Evolutionary conservation across 2,113 vertebrate species (phyloP), one percentile per base, ranked within the genome.

Genomic region (Gnathonemus longibarbis): DNA sequence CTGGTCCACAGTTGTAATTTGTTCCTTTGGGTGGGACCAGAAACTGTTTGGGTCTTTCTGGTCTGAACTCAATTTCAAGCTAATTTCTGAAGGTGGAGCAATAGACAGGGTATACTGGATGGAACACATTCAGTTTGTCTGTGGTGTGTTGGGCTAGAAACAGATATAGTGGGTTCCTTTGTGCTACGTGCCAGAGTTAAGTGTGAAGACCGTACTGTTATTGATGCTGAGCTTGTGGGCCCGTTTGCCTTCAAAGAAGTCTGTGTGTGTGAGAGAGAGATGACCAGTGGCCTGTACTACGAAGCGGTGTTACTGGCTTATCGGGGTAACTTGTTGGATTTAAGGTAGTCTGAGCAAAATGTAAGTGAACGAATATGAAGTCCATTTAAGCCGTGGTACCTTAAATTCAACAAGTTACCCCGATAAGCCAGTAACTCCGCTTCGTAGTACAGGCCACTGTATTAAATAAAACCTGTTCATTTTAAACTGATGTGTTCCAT

Each of bases 1-100:
- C 46, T 31, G 62, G 11, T 42, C 88, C 70, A 49, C 70, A 50
- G 66, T 52, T 89, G 66, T 80, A 80, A 89, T 89, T 89, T 89
- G 88, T 49, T n/a, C 46, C 46, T 50, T 46, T 77, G 88, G 88
- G 42, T 89, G 88, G 66, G 66, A n/a, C 70, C 62, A 62, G 35
- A 80, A 70, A 70, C n/a, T 11, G 62, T 31, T 66, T 42, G 86
- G 50, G n/a, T 31, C 2, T 86, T 88, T 88, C 62, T 70, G 39
- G 56, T 70, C n/a, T 88, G 9, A 46, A 45, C 56, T 62, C 10
- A 39, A 17, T 58, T 88, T 42, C 46, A 45, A 52, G n/a, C 45
- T 17, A 39, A 77, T 77, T 39, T 77, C 70, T 39, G 70, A 77
- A 77, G 70, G 70, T 39, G 35, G 15, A 35, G 31, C 27, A 77